Evolutionary conservation across 2,797 vertebrate species (phyloP).

Genomic region (Gymnoscopelus braueri): DNA sequence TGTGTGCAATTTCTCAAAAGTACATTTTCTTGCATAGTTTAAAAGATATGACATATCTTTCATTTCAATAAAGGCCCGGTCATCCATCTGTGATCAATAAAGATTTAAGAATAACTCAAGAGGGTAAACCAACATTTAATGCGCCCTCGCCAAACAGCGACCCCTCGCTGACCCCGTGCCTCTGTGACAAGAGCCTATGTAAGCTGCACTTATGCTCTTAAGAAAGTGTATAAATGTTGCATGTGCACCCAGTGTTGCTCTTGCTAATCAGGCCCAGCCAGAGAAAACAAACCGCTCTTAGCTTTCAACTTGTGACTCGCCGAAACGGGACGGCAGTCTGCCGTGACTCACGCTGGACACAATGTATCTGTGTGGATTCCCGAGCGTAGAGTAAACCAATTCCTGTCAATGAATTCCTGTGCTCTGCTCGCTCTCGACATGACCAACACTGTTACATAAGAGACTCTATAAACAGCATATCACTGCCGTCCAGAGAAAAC

Average conservation of each 20-base stretch:
- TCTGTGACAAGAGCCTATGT: constrained; percentile 79
- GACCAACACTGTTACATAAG: too few relatives aligned
- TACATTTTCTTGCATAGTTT: too few relatives aligned
- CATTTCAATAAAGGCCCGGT: constrained; percentile 23
- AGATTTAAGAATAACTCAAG: constrained; percentile 79
- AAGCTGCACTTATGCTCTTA: constrained; percentile 80
- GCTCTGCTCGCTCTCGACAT: too few relatives aligned
- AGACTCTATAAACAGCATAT: too few relatives aligned
- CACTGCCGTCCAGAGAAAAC: too few relatives aligned
- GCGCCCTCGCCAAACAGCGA: constrained; percentile 78
- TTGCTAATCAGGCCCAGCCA: constrained; percentile 83
- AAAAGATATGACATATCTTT: too few relatives aligned
- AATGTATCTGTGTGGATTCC: neutral
- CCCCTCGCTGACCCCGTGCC: constrained; percentile 81
- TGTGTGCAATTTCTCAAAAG: too few relatives aligned
- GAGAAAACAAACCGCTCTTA: constrained; percentile 81
- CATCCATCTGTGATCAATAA: constrained; percentile 83
- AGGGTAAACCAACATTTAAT: constrained; percentile 85
- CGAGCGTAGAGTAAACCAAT: too few relatives aligned
- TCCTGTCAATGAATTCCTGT: too few relatives aligned
- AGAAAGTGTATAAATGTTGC: constrained; percentile 80
- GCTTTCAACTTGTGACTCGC: constrained; percentile 74
- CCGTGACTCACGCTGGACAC: constrained; percentile 4
- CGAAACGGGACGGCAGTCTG: constrained; percentile 56
- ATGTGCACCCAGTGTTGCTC: constrained; percentile 76